phyloP scores from a whole-genome alignment of 2,888 invertebrate genomes.

The Drosophila paranaensis region DNA sequence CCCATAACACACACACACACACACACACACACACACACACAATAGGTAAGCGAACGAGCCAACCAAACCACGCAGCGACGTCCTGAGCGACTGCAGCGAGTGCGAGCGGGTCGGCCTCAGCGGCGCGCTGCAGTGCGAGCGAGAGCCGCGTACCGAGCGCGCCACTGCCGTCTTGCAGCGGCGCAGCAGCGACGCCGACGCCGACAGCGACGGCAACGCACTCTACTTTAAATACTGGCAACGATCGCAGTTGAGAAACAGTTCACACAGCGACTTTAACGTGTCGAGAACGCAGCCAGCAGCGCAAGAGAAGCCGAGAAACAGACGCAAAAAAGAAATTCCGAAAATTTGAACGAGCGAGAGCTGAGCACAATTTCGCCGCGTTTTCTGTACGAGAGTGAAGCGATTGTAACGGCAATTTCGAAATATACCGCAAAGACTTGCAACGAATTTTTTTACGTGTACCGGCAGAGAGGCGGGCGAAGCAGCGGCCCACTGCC shows the following conservation, averaged over 20 bases:
- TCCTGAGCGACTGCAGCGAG: conserved; percentile 48
- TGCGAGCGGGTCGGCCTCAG: conserved; percentile 42
- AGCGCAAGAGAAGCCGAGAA: not conserved
- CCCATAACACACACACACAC: conserved; percentile 39
- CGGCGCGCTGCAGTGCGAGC: conserved; percentile 17
- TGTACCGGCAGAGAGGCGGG: conserved; percentile 21
- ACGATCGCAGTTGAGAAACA: conserved; percentile 84
- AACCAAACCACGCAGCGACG: conserved; percentile 74
- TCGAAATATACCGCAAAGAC: conserved; percentile 1
- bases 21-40: conserved; percentile 30
- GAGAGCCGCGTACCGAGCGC: conserved; percentile 20
- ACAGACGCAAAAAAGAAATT: too few relatives aligned
- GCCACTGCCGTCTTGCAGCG: conserved; percentile 36
- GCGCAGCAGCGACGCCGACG: conserved; percentile 43
- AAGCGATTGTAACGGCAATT: conserved; percentile 7
- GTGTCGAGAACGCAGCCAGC: conserved; percentile 80
- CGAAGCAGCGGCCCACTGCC: conserved; percentile 46
- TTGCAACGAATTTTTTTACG: conserved; percentile 39
- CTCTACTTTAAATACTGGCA: conserved; percentile 84
- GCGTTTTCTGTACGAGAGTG: conserved; percentile 31
- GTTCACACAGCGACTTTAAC: conserved; percentile 85
- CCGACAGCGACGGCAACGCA: conserved; percentile 58
- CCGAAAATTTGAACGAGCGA: not conserved
- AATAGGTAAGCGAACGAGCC: conserved; percentile 73
- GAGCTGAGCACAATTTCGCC: conserved; percentile 33